phyloP scores from a whole-genome alignment of 2,113 vertebrate species.

The Oryzias melastigma region DNA sequence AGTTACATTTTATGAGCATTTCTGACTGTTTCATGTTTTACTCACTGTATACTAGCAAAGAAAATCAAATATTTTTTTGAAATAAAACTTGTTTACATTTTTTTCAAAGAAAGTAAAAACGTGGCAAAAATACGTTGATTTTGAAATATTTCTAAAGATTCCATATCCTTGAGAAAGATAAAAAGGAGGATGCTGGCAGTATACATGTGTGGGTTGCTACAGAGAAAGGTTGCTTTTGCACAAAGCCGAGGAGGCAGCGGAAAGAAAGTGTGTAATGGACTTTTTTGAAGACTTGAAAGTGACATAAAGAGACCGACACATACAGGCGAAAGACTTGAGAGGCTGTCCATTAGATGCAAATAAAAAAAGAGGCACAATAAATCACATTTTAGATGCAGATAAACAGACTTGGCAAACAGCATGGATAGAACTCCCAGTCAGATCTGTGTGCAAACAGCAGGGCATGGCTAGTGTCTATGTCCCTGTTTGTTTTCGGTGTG shows the following conservation, averaged over 20 bases:
- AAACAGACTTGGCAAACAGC: conserved; percentile 28
- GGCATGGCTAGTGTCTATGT: conserved; percentile 48
- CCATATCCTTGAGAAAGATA: conserved; percentile 21
- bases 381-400: conserved; percentile 17
- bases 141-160: not conserved
- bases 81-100: not conserved
- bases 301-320: conserved; percentile 1
- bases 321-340: not conserved
- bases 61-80: not conserved
- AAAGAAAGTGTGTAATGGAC: conserved; percentile 39
- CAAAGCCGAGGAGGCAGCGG: conserved; percentile 31
- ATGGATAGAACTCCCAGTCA: conserved; percentile 3
- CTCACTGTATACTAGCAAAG: not conserved
- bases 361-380: not conserved
- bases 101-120: not conserved
- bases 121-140: no score
- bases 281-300: conserved; percentile 21
- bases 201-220: conserved; percentile 19
- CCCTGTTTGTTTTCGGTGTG: conserved; percentile 49
- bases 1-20: no score
- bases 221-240: conserved; percentile 31
- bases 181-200: conserved; percentile 26
- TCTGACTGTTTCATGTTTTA: no score
- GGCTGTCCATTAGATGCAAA: conserved; percentile 14
- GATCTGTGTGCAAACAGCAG: conserved; percentile 37